These are phyloP conservation scores for Bucorvus abyssinicus DNA, from an alignment of 2,797 vertebrate species.

Conservation along the genomic window DNA sequence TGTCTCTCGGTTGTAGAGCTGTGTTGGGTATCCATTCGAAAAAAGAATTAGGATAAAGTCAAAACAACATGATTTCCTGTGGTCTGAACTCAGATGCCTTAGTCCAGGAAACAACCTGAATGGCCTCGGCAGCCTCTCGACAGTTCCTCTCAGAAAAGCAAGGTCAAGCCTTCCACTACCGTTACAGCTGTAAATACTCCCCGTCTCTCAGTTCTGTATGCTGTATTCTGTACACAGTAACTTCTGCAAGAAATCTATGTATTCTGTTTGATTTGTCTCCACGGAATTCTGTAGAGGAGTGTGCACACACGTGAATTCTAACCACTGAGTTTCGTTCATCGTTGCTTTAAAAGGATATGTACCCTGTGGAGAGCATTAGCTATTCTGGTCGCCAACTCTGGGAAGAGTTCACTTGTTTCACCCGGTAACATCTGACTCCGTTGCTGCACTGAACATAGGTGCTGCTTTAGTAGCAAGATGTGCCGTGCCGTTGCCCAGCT, in stretches of 20 bases:
- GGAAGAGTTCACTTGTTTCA: neutral
- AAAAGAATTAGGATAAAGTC: neutral
- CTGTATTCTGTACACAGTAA: neutral
- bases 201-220: neutral
- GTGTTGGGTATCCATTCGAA: neutral
- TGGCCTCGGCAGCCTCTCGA: neutral
- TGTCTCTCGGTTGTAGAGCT: neutral
- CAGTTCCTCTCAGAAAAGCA: neutral
- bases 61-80: neutral
- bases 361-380: neutral
- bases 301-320: neutral
- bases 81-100: neutral
- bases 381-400: neutral
- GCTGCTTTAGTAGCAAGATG: neutral
- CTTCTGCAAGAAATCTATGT: neutral
- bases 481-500: neutral
- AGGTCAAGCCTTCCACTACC: neutral
- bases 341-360: neutral
- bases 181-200: conserved; percentile 11
- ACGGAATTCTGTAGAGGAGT: neutral
- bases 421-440: neutral
- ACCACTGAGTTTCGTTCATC: neutral
- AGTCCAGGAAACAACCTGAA: neutral
- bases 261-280: neutral
- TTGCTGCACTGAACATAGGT: neutral